A percentile compares a stretch with the other conserved stretches of the same genome.
Evolutionary conservation across 2,888 invertebrate species (phyloP).

Genomic region (Amorpha juglandis): DNA sequence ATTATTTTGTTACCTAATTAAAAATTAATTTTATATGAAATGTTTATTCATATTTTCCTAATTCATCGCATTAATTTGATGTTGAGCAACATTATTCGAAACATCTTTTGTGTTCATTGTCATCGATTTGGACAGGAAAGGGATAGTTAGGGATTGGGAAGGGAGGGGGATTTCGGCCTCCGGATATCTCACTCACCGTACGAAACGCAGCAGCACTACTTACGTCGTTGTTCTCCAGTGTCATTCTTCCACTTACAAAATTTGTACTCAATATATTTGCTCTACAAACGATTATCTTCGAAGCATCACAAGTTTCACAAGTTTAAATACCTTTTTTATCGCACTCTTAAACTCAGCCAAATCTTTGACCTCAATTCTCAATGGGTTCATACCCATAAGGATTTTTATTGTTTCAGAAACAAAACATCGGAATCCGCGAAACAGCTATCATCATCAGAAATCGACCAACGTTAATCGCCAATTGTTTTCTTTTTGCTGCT

Average conservation of each 20-base stretch:
- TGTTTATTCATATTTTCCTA: neutral
- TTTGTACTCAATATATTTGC: neutral
- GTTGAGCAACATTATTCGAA: neutral
- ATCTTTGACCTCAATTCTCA: conserved; percentile 8
- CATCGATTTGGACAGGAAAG: neutral
- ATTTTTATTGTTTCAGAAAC: conserved; percentile 4
- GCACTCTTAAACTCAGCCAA: neutral
- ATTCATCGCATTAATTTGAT: neutral
- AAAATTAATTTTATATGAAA: neutral
- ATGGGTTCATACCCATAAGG: neutral
- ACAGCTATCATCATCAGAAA: conserved; percentile 8
- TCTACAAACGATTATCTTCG: neutral
- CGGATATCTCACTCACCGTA: no score
- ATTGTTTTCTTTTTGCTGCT: conserved; percentile 9
- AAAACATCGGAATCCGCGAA: conserved; percentile 14
- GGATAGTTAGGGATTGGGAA: no score
- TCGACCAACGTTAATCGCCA: conserved; percentile 12
- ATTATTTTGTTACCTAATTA: no score
- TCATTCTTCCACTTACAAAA: neutral
- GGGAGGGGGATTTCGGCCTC: no score
- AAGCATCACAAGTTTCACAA: conserved; percentile 5
- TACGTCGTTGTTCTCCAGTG: no score
- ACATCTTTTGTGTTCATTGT: neutral
- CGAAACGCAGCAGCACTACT: no score
- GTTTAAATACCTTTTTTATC: neutral